These are phyloP conservation scores for Phthorimaea operculella DNA, from an alignment of 1,140 invertebrate species.

Conservation along the genomic window DNA sequence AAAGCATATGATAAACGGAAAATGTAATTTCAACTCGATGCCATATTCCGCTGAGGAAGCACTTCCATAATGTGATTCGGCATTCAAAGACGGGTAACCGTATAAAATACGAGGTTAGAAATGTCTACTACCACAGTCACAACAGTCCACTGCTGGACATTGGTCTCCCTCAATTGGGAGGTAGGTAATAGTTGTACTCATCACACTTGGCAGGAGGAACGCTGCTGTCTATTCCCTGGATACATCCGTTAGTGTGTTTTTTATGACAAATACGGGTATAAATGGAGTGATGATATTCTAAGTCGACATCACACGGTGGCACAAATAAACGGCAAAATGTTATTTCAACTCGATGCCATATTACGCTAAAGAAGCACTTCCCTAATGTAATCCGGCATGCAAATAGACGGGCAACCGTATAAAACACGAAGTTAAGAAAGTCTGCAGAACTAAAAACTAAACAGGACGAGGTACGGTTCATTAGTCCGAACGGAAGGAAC, in stretches of 20 bases:
- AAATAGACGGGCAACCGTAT: conserved; percentile 28
- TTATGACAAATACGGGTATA: no score
- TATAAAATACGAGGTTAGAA: conserved; percentile 19
- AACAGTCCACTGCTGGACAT: no score
- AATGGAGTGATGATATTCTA: no score
- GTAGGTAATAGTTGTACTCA: no score
- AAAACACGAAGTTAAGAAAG: conserved; percentile 19
- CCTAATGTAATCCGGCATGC: conserved; percentile 22
- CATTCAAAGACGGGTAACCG: conserved; percentile 28
- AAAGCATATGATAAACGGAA: conserved; percentile 26
- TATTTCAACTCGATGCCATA: conserved; percentile 23
- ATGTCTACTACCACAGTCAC: no score
- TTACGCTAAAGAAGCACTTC: conserved; percentile 17
- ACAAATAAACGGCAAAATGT: conserved; percentile 31
- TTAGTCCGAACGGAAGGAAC: conserved; percentile 27
- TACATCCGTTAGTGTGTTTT: no score
- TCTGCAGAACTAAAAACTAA: conserved; percentile 25
- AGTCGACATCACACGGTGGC: no score
- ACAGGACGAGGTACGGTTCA: conserved; percentile 32
- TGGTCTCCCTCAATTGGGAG: no score
- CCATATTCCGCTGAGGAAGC: conserved; percentile 20
- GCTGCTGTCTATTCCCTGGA: no score
- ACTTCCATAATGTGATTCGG: conserved; percentile 14
- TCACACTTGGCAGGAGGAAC: no score
- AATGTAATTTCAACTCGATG: conserved; percentile 26